These are phyloP conservation scores for Calcarius lapponicus DNA, from an alignment of 2,797 vertebrate species.

Conservation along the genomic window DNA sequence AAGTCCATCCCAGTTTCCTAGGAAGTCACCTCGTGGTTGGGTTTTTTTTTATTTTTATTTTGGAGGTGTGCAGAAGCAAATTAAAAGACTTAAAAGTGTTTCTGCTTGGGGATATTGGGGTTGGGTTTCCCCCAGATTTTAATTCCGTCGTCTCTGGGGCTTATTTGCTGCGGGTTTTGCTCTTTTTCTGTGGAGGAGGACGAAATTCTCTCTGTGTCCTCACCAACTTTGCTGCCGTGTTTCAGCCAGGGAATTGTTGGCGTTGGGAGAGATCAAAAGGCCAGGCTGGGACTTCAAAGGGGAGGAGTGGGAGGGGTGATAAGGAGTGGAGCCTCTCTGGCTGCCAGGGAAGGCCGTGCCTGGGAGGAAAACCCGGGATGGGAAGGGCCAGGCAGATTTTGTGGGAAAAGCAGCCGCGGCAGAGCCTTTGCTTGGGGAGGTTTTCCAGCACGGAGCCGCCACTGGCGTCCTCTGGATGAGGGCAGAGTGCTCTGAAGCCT, in stretches of 20 bases:
- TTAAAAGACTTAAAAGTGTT: neutral
- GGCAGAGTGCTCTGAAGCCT: neutral
- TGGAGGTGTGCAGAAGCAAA: neutral
- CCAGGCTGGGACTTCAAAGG: conserved; percentile 28
- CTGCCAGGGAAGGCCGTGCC: neutral
- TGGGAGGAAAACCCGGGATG: neutral
- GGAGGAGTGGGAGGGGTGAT: conserved; percentile 17
- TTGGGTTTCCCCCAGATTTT: neutral
- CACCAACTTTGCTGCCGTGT: neutral
- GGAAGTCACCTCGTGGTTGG: neutral
- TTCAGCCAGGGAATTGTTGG: neutral
- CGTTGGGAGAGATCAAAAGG: conserved; percentile 15
- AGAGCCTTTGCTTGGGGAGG: neutral
- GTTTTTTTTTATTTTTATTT: neutral
- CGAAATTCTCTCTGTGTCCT: neutral
- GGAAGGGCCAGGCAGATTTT: neutral
- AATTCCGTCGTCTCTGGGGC: neutral
- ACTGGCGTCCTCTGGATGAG: neutral
- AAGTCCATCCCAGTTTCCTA: neutral
- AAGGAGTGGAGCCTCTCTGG: neutral
- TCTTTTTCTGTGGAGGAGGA: neutral
- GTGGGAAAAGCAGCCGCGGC: neutral
- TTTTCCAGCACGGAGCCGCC: neutral
- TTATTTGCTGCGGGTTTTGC: neutral
- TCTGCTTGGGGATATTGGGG: neutral